Evolutionary conservation across 2,888 invertebrate genomes (phyloP).

Genomic region (Pachliopta kotzebuea): DNA sequence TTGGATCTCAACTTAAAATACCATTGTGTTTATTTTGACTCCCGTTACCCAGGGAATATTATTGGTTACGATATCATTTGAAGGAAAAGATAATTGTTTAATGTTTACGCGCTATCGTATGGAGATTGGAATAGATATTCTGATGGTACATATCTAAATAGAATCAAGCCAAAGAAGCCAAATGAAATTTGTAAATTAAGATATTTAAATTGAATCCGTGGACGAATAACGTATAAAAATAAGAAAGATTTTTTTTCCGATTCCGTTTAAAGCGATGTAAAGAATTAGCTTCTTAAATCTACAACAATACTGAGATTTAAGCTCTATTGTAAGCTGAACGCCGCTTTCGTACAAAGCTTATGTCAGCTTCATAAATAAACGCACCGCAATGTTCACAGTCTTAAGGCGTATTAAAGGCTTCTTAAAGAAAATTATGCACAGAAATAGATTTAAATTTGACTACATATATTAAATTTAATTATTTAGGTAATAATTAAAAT

Average conservation of each 20-base stretch:
- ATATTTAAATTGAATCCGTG: not conserved
- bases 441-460: not conserved
- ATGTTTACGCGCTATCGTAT: not conserved
- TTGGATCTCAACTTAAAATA: too few relatives aligned
- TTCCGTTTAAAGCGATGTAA: not conserved
- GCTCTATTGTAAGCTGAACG: constrained; percentile 13
- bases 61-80: too few relatives aligned
- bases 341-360: constrained; percentile 9
- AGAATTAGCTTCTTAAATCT: constrained; percentile 2
- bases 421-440: not conserved
- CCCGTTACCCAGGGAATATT: too few relatives aligned
- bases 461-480: too few relatives aligned
- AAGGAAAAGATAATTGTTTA: not conserved
- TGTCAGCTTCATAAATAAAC: constrained; percentile 13
- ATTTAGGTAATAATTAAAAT: too few relatives aligned
- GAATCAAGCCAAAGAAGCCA: not conserved
- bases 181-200: not conserved
- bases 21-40: too few relatives aligned
- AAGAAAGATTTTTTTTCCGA: not conserved
- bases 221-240: not conserved
- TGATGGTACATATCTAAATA: not conserved
- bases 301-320: constrained; percentile 10
- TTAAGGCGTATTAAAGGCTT: constrained; percentile 1
- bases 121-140: not conserved
- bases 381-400: not conserved